Evolutionary conservation across 2,113 vertebrate genomes (phyloP).

Genomic region (Festucalex cinctus): DNA sequence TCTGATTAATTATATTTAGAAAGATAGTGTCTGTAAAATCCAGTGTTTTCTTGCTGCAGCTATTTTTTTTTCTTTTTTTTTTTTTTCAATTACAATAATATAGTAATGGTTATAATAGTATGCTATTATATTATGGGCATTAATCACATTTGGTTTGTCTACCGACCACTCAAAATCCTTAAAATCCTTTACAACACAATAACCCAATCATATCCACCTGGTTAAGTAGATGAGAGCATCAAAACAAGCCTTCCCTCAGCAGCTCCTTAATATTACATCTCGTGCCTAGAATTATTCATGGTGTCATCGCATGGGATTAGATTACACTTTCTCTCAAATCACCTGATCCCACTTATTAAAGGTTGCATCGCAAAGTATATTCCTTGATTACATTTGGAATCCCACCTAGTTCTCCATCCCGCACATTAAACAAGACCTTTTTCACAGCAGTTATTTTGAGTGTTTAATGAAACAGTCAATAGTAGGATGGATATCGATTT

Average conservation of each 20-base stretch:
- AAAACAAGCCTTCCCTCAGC: slow-evolving; percentile 3
- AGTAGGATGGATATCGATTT: background rate
- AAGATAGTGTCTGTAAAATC: background rate
- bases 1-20: slow-evolving; percentile 1
- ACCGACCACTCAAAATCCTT: background rate
- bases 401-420: background rate
- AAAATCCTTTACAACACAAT: background rate
- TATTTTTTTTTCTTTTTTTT: no score
- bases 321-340: background rate
- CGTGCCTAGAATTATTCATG: background rate
- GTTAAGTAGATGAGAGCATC: background rate
- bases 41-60: background rate
- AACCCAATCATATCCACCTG: background rate
- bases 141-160: background rate
- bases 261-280: background rate
- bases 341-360: background rate
- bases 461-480: background rate
- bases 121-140: background rate
- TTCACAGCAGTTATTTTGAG: background rate
- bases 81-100: no score
- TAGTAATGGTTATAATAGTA: background rate
- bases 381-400: background rate
- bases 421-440: background rate
- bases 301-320: background rate
- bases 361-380: background rate